These are phyloP conservation scores for Agrypnia vestita DNA, from an alignment of 1,140 invertebrate genomes.

Conservation along the genomic window DNA sequence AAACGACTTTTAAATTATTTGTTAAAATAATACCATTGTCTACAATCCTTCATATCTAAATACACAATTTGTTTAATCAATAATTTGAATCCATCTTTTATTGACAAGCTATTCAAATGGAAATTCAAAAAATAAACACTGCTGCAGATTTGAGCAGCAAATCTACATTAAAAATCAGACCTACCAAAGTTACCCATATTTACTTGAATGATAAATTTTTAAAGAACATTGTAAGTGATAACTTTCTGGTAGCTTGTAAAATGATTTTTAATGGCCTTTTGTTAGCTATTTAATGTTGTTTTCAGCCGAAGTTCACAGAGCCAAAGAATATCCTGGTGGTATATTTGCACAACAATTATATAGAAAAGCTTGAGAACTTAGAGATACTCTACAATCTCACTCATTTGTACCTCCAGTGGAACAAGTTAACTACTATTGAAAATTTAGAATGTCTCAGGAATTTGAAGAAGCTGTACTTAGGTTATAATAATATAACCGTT, in stretches of 20 bases:
- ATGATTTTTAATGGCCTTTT: not conserved
- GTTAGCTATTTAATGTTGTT: slow-evolving; percentile 48
- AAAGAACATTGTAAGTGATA: slow-evolving; percentile 69
- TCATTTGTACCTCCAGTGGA: slow-evolving; percentile 81
- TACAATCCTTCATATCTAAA: too few species aligned
- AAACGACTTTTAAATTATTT: too few species aligned
- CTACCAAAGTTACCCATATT: slow-evolving; percentile 66
- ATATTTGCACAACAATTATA: slow-evolving; percentile 78
- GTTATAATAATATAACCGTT: slow-evolving; percentile 79
- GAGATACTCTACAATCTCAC: slow-evolving; percentile 74
- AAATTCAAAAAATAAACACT: slow-evolving; percentile 7
- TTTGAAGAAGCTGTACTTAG: slow-evolving; percentile 78
- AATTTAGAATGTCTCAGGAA: slow-evolving; percentile 75
- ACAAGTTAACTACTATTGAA: slow-evolving; percentile 77
- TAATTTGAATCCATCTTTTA: not conserved
- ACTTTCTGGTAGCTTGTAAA: slow-evolving; percentile 31
- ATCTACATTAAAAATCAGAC: slow-evolving; percentile 26
- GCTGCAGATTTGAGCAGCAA: slow-evolving; percentile 15
- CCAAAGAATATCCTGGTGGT: slow-evolving; percentile 74
- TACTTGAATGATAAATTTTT: slow-evolving; percentile 72
- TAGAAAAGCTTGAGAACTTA: slow-evolving; percentile 77
- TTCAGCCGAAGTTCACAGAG: slow-evolving; percentile 70
- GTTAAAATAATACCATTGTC: too few species aligned
- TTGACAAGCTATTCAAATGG: slow-evolving; percentile 11
- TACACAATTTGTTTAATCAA: slow-evolving; percentile 29